phyloP scores from a whole-genome alignment of 2,113 vertebrate genomes.

The Serilophus lunatus region DNA sequence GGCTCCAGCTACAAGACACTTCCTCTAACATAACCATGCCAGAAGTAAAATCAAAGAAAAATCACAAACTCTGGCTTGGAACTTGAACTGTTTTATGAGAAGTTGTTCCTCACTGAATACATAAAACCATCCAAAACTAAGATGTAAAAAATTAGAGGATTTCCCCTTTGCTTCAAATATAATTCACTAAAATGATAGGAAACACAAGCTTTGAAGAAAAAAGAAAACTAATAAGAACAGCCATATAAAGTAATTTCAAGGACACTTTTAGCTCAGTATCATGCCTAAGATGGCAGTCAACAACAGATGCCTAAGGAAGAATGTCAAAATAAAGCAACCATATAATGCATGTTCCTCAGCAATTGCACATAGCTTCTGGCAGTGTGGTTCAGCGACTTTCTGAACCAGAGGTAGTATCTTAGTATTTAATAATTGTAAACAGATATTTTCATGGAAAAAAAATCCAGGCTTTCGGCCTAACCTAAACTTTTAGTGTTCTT shows the following conservation, averaged over 20 bases:
- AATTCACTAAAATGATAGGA: neutral
- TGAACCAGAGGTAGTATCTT: neutral
- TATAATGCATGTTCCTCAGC: neutral
- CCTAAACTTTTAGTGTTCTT: neutral
- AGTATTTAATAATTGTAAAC: neutral
- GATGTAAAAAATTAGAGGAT: neutral
- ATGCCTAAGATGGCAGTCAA: neutral
- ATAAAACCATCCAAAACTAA: neutral
- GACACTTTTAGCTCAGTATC: neutral
- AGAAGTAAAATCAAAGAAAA: neutral
- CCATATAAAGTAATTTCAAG: neutral
- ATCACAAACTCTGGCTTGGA: neutral
- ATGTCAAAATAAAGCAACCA: neutral
- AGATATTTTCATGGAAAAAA: neutral
- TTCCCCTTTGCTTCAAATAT: neutral
- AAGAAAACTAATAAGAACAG: neutral
- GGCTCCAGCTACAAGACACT: neutral
- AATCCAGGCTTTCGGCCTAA: neutral
- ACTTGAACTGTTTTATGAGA: neutral
- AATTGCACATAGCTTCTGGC: neutral
- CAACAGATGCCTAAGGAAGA: neutral
- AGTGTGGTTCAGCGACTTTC: neutral
- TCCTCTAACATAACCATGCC: neutral
- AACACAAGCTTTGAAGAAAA: neutral
- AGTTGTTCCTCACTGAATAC: neutral